A percentile compares a stretch with the other conserved stretches of the same genome.
Evolutionary conservation across 2,113 vertebrate genomes (phyloP).

Genomic region (Podocnemis expansa): DNA sequence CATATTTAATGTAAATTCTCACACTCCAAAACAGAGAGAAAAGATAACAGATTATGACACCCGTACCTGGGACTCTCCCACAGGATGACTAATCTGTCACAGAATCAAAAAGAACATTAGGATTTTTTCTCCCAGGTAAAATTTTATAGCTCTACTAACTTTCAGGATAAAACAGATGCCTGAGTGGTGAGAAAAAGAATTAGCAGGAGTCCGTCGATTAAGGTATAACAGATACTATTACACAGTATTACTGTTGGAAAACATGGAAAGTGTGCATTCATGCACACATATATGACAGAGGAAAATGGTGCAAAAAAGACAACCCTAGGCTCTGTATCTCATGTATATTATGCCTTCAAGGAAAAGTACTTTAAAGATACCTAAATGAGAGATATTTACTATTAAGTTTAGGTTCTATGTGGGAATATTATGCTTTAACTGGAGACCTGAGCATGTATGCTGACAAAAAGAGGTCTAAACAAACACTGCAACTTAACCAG

Average conservation of each 20-base stretch:
- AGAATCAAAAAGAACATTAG: not conserved
- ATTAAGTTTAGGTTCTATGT: not conserved
- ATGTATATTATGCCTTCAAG: not conserved
- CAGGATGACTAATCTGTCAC: not conserved
- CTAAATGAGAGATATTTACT: not conserved
- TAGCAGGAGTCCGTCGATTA: not conserved
- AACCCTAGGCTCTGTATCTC: not conserved
- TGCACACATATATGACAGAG: not conserved
- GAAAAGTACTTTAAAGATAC: not conserved
- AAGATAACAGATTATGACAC: not conserved
- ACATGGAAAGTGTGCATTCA: not conserved
- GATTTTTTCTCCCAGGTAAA: not conserved
- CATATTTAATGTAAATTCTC: not conserved
- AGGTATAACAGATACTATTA: not conserved
- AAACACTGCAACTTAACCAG: not conserved
- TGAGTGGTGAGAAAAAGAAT: not conserved
- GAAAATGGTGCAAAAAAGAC: not conserved
- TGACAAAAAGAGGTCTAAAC: not conserved
- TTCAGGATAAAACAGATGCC: not conserved
- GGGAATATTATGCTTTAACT: not conserved
- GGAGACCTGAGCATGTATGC: not conserved
- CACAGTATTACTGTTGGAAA: not conserved
- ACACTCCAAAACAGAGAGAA: not conserved
- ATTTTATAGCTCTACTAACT: not conserved
- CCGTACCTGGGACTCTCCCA: not conserved